Evolutionary conservation across 2,113 vertebrate species (phyloP), one percentile per base, ranked within the genome.

Genomic region (Suricata suricatta): DNA sequence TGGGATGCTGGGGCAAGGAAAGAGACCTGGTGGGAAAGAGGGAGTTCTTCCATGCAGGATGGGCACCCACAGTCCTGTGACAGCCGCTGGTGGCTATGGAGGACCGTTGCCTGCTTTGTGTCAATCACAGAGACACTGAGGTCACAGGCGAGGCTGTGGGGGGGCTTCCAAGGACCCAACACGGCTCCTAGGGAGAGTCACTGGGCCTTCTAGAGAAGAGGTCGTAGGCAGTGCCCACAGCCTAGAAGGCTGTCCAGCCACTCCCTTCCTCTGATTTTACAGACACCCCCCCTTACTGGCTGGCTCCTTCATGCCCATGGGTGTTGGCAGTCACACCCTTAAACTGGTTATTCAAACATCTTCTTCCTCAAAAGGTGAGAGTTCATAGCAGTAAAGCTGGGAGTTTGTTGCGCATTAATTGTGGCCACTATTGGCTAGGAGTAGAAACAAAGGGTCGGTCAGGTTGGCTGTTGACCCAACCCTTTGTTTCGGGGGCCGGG

Each of bases 381-480:
- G 33, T 38, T 69, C 68, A 7, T 31, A 15, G 52, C 19, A 2
- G 29, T 63, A 50, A 60, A 41, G 31, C 19, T 21, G 3, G n/a
- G 29, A 25, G 33, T 31, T 84, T 23, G 12, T 10, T 23, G 25
- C 0, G 1, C 1, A 2, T 54, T 81, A 15, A 23, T 6, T 44
- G 2, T 7, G 2, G 1, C 25, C 47, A 1, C 52, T 50, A 5
- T 10, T n/a, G 5, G 1, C 27, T 44, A 3, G 50, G 41, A 17
- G 4, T n/a, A 60, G 89, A 57, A 76, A 29, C 17, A 29, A 72
- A 86, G 29, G 47, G 16, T 64, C 29, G 10, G 81, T 12, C 57
- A 23, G 38, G 38, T 10, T 6, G 1, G 14, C 54, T 3, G 1
- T 27, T 11, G 13, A 33, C 0, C 29, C 12, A 9, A 27, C 0